phyloP scores from a whole-genome alignment of 2,113 vertebrate species.

The Epinephelus fuscoguttatus region DNA sequence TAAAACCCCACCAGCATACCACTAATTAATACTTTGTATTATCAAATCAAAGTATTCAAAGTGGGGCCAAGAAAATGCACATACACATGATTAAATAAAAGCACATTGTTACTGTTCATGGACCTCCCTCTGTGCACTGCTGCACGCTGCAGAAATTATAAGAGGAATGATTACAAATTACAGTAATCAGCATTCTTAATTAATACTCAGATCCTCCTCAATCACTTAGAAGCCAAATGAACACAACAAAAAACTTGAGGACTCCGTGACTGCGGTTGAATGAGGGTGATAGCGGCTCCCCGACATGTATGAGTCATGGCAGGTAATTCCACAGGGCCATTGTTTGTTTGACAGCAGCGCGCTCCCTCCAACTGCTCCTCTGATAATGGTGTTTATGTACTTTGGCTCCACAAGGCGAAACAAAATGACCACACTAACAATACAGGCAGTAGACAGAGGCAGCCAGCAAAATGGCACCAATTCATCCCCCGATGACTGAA shows the following conservation, averaged over 20 bases:
- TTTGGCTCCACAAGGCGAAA: conserved; percentile 52
- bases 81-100: background rate
- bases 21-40: conserved; percentile 36
- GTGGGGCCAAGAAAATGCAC: background rate
- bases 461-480: conserved; percentile 22
- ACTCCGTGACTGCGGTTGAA: conserved; percentile 23
- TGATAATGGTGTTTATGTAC: conserved; percentile 72
- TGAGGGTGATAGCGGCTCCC: conserved; percentile 18
- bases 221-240: conserved; percentile 45
- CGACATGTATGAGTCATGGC: conserved; percentile 63
- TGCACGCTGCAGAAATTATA: conserved; percentile 48
- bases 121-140: conserved; percentile 38
- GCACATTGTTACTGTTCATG: conserved; percentile 21
- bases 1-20: background rate
- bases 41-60: conserved; percentile 41
- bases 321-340: conserved; percentile 68
- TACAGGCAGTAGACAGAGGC: conserved; percentile 19
- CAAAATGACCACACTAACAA: conserved; percentile 59
- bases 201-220: conserved; percentile 45
- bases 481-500: conserved; percentile 3
- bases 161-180: conserved; percentile 62
- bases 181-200: conserved; percentile 62
- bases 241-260: conserved; percentile 39
- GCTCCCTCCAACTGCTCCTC: conserved; percentile 50
- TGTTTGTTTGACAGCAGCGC: conserved; percentile 71